phyloP scores from a whole-genome alignment of 2,797 vertebrate genomes.

The Numenius phaeopus region DNA sequence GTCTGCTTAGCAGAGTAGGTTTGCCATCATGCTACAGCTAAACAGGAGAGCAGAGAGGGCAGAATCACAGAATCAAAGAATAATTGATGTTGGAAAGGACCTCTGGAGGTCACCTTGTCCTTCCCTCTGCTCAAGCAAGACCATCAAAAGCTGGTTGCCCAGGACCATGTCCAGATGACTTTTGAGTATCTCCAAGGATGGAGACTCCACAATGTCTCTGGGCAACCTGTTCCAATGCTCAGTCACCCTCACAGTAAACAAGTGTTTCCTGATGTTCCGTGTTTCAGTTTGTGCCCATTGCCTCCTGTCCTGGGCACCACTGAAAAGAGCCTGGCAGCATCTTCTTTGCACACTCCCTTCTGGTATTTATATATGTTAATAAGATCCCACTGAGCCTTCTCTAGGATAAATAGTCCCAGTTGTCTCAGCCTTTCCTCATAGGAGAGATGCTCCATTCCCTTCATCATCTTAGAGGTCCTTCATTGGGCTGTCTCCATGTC shows the following conservation, averaged over 20 bases:
- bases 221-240: neutral
- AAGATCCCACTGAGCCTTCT: neutral
- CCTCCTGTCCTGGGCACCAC: neutral
- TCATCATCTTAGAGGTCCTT: neutral
- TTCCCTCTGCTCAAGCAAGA: neutral
- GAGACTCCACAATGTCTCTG: neutral
- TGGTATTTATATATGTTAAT: neutral
- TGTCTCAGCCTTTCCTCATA: neutral
- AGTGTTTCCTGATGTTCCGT: neutral
- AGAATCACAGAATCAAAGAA: neutral
- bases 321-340: neutral
- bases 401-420: neutral
- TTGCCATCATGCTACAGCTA: neutral
- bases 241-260: neutral
- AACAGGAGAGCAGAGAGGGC: neutral
- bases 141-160: neutral
- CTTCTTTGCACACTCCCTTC: neutral
- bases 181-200: neutral
- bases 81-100: neutral
- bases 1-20: neutral
- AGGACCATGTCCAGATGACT: neutral
- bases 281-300: neutral
- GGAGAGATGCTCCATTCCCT: neutral
- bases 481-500: accelerated
- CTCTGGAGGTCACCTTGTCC: neutral